Conservation (phyloP, 2,113 vertebrate genomes). For the Echinops telfairi region DNA sequence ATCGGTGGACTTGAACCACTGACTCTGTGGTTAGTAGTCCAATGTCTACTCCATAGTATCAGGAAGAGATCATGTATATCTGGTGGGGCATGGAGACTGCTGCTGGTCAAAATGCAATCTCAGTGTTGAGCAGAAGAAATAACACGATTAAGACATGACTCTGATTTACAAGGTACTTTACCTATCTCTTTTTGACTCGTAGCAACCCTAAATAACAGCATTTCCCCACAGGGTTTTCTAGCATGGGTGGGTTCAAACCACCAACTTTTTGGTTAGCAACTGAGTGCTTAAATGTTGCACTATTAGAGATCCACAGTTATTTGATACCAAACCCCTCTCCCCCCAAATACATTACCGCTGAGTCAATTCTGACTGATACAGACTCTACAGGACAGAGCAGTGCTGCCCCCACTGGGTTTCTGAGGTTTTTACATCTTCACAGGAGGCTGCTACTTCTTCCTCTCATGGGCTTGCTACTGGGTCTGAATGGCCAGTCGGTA, state of each 20-base stretch:
- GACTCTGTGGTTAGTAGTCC: too few species aligned
- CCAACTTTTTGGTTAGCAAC: neutral
- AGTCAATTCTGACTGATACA: neutral
- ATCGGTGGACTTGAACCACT: too few species aligned
- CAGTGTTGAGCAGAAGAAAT: neutral
- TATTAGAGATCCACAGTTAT: neutral
- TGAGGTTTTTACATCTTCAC: neutral
- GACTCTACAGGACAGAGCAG: too few species aligned
- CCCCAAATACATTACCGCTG: neutral
- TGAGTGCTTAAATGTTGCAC: neutral
- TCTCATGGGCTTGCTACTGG: neutral
- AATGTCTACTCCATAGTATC: too few species aligned
- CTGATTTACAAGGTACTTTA: too few species aligned
- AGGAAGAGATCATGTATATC: neutral
- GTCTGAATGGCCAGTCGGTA: neutral
- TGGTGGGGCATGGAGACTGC: neutral
- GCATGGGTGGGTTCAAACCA: neutral
- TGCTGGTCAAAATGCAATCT: accelerated
- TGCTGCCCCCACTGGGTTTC: neutral
- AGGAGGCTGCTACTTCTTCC: neutral
- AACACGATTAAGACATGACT: accelerated
- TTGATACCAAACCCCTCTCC: neutral
- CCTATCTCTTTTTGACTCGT: neutral
- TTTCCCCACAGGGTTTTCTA: neutral
- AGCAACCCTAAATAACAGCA: neutral